These are phyloP conservation scores for Popillia japonica DNA, from an alignment of 1,140 invertebrate genomes.

Conservation along the genomic window DNA sequence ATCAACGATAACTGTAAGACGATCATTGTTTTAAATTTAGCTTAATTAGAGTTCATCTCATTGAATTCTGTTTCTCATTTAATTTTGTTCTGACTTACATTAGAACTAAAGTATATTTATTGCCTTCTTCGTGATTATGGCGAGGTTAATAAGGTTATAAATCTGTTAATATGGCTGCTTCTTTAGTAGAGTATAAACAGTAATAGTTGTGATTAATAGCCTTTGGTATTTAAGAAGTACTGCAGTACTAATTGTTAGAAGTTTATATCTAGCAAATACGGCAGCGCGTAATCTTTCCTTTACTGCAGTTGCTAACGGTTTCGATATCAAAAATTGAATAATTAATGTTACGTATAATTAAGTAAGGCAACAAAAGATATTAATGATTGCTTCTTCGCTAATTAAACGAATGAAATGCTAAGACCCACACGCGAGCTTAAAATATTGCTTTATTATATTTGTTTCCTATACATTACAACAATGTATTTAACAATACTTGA, in stretches of 20 bases:
- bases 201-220: not conserved
- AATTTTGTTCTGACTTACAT: not conserved
- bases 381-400: conserved; percentile 24
- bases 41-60: no score
- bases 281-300: not conserved
- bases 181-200: not conserved
- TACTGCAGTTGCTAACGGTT: conserved; percentile 14
- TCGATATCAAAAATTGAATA: not conserved
- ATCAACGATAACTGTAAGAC: no score
- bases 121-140: not conserved
- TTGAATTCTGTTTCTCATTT: no score
- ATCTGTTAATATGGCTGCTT: conserved; percentile 2
- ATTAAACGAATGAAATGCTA: conserved; percentile 23
- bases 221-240: not conserved
- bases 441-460: not conserved
- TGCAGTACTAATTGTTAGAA: not conserved
- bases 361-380: conserved; percentile 22
- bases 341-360: conserved; percentile 23
- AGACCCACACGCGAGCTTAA: conserved; percentile 2
- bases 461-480: not conserved
- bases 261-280: not conserved
- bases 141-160: conserved; percentile 10
- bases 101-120: not conserved
- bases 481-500: not conserved
- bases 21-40: no score